Evolutionary conservation across 2,113 vertebrate genomes (phyloP).

Genomic region (Myrmecophaga tridactyla): DNA sequence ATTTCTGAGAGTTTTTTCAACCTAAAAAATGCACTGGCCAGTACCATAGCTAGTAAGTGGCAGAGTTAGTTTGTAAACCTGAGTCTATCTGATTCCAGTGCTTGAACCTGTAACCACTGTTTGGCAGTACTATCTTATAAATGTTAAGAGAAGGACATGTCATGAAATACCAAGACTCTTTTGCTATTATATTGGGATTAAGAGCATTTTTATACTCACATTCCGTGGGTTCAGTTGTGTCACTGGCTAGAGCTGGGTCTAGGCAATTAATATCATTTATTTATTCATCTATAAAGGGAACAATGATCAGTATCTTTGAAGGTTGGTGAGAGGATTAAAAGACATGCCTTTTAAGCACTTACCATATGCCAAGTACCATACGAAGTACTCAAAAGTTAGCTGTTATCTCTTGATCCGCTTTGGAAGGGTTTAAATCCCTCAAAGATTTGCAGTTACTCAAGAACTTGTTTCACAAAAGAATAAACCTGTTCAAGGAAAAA

Average conservation of each 20-base stretch:
- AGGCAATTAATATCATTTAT: neutral
- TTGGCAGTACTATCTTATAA: neutral
- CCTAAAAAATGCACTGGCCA: neutral
- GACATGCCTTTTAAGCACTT: neutral
- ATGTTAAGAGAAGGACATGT: neutral
- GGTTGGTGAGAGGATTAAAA: neutral
- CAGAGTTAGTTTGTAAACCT: neutral
- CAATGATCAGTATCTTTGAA: neutral
- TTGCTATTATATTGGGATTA: neutral
- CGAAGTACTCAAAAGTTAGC: neutral
- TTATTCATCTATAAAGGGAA: neutral
- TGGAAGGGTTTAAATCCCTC: slow-evolving; percentile 1
- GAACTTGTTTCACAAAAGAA: neutral
- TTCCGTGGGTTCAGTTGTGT: neutral
- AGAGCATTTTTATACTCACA: slow-evolving; percentile 14
- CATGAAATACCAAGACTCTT: neutral
- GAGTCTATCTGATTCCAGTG: neutral
- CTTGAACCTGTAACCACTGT: neutral
- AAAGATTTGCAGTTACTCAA: neutral
- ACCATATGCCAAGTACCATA: neutral
- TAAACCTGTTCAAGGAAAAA: slow-evolving; percentile 14
- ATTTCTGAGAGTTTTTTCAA: slow-evolving; percentile 14
- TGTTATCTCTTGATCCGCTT: neutral
- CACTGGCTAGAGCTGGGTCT: neutral
- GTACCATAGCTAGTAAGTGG: neutral